phyloP scores from a whole-genome alignment of 2,888 invertebrate genomes.

The Hypomecis atomaria region DNA sequence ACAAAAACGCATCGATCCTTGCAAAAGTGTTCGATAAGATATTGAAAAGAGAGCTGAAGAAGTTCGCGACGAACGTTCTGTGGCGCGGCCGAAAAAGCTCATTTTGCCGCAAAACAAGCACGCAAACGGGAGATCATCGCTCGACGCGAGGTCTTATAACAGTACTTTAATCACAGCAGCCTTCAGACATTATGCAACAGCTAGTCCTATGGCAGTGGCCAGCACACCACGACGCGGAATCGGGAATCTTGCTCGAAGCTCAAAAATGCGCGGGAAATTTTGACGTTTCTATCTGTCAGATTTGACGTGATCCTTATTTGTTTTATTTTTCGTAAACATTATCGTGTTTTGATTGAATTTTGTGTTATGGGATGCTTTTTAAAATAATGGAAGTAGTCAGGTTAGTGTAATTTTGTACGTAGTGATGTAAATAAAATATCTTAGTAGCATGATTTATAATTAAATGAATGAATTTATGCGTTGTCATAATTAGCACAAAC shows the following conservation, averaged over 20 bases:
- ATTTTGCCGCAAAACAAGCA: constrained; percentile 80
- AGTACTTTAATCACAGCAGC: constrained; percentile 76
- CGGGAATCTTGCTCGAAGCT: constrained; percentile 48
- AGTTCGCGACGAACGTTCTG: constrained; percentile 51
- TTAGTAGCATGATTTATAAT: constrained; percentile 1
- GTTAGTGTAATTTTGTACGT: constrained; percentile 28
- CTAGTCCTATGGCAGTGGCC: constrained; percentile 75
- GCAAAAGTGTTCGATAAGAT: constrained; percentile 8
- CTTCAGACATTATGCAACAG: constrained; percentile 77
- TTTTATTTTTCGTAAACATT: background rate
- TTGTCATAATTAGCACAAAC: background rate
- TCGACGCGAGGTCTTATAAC: constrained; percentile 79
- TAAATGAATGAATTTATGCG: background rate
- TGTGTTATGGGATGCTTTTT: constrained; percentile 31
- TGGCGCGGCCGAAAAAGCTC: constrained; percentile 70
- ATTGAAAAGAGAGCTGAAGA: constrained; percentile 27
- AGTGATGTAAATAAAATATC: background rate
- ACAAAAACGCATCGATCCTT: constrained; percentile 41
- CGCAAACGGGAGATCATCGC: constrained; percentile 79
- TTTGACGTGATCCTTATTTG: constrained; percentile 13
- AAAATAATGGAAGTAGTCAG: constrained; percentile 42
- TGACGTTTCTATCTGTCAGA: constrained; percentile 25
- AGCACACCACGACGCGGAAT: constrained; percentile 63
- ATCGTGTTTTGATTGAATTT: constrained; percentile 14
- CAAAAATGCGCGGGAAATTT: constrained; percentile 36